Evolutionary conservation across 2,113 vertebrate genomes (phyloP), one percentile per base, ranked within the genome.

Genomic region (Balaeniceps rex): DNA sequence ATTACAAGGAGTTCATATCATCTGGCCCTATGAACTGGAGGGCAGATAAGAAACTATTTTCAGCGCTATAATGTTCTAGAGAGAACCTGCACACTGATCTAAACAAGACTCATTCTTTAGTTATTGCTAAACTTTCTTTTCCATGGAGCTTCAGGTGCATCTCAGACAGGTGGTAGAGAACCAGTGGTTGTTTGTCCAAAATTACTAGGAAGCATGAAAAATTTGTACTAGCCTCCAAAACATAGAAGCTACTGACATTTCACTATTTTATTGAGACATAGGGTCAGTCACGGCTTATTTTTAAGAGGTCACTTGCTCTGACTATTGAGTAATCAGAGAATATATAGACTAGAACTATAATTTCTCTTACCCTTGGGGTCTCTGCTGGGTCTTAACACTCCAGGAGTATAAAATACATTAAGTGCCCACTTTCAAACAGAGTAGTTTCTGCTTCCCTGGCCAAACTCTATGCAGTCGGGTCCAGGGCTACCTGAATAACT

Each of bases 1-100:
- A 92, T 94, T 95, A 71, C 93, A 95, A 97, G 94, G 95, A 91
- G 91, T 97, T 97, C 96, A 96, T 96, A 97, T 96, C 94, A 97
- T 86, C 83, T 83, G 31, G 94, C 97, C 97, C 89, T 83, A 36
- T 97, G 97, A 98, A 98, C 97, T 97, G 92, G 81, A 88, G 96
- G 94, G 95, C 94, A 97, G 96, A 95, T 85, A 76, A 95, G 94
- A 94, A 94, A 66, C 94, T 97, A 80, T 93, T 83, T 97, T 87
- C 72, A 84, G 91, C 63, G 23, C 83, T 94, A 6, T 87, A 66
- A 94, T 88, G 82, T 96, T 86, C 69, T 89, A 75, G 94, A 82
- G 77, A 47, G 15, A 89, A 79, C 47, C 79, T 61, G 51, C 44
- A 89, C 77, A n/a, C 23, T 3, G 2, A 47, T 92, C 79, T 77